Base-by-base conservation (phyloP, 2,888 invertebrate genomes). In the Chymomyza amoena region DNA sequence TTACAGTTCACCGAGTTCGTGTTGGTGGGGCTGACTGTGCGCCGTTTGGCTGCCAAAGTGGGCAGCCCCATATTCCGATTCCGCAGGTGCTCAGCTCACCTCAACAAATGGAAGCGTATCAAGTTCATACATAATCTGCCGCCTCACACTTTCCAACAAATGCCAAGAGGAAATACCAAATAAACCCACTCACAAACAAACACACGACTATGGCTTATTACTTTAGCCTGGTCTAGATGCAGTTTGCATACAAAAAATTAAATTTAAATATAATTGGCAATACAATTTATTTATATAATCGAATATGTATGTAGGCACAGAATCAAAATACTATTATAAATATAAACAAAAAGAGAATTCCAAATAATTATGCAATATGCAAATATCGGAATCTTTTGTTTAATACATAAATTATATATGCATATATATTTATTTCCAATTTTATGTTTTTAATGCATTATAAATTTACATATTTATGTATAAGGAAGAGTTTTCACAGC, bases 11-110 rank as follows among this genome's bases (percentile, higher is more conserved):
- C 65, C 18, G 54, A 25, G 6, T 45, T 51, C 45, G 32, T 61
- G 66, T 72, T 72, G 64, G 68, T 72, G 64, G 73, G 73, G 80
- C 69, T 16, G 32, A 7, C 32, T 9, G 32, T 32, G 54, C 20
- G 54, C 54, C 54, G 13, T 9, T 54, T 20, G n/a, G n/a, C n/a
- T n/a, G 54, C 18, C 54, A 13, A 54, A 16, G 39, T 45, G 39
- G 39, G 39, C 52, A 54, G 52, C 52, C n/a, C n/a, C 51, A 5
- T 18, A 18, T 18, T 18, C n/a, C n/a, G n/a, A n/a, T n/a, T n/a
- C 16, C 15, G 52, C 63, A 80, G 77, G 70, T 78, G 78, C 62
- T n/a, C n/a, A n/a, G n/a, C n/a, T 45, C 18, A 18, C 39, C 59
- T 72, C 66, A 64, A 70, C 68, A 70, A 64, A 68, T 77, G 77